Evolutionary conservation across 2,113 vertebrate species (phyloP).

Genomic region (Brachionichthys hirsutus): DNA sequence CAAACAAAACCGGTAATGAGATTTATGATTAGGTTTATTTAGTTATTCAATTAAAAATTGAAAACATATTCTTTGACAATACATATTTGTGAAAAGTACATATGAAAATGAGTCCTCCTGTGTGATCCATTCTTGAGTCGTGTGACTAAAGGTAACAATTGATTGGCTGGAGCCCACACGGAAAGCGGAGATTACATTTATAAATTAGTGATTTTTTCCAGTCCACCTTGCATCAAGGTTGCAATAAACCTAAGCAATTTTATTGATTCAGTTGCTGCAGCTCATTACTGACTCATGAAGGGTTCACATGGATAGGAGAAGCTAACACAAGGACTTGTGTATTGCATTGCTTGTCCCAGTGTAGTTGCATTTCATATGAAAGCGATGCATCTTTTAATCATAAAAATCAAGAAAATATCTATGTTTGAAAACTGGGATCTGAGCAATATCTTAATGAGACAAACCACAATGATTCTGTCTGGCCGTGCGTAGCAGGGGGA

Average conservation of each 20-base stretch:
- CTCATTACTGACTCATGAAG: slow-evolving; percentile 59
- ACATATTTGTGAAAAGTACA: slow-evolving; percentile 3
- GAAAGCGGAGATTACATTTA: slow-evolving; percentile 20
- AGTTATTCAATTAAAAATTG: slow-evolving; percentile 10
- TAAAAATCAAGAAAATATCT: background rate
- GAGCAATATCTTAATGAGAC: slow-evolving; percentile 4
- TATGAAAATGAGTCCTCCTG: background rate
- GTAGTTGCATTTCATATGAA: background rate
- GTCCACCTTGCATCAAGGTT: slow-evolving; percentile 38
- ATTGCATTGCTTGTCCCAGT: background rate
- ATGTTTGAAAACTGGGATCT: slow-evolving; percentile 1
- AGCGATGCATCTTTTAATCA: slow-evolving; percentile 7
- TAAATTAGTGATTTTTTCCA: slow-evolving; percentile 17
- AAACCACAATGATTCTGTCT: background rate
- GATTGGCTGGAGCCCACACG: slow-evolving; percentile 15
- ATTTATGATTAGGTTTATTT: slow-evolving; percentile 8
- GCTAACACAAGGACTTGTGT: slow-evolving; percentile 18
- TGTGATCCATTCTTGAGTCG: slow-evolving; percentile 6
- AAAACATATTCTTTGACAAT: slow-evolving; percentile 8
- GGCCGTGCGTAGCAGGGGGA: background rate
- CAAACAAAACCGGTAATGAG: slow-evolving; percentile 10
- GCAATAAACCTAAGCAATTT: slow-evolving; percentile 45
- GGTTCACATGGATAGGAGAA: slow-evolving; percentile 35
- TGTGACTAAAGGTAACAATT: slow-evolving; percentile 10
- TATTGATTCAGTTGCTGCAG: slow-evolving; percentile 50